These are phyloP conservation scores for Noctuana brunneofusca DNA, from an alignment of 2,888 invertebrate species.

Conservation along the genomic window DNA sequence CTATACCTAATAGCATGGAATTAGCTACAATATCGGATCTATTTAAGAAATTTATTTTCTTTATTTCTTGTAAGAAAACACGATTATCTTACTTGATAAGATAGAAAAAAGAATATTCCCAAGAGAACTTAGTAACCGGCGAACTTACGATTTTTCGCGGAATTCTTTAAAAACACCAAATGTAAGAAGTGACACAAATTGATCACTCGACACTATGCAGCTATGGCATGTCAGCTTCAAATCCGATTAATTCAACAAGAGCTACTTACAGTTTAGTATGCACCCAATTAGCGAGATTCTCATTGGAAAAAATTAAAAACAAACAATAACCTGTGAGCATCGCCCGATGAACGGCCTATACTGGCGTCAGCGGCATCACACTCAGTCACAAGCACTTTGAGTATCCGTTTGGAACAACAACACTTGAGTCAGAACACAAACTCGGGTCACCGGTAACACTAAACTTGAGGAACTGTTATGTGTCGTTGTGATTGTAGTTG, in stretches of 20 bases:
- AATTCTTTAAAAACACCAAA: background rate
- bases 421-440: constrained; percentile 79
- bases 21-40: background rate
- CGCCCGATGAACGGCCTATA: constrained; percentile 79
- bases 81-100: background rate
- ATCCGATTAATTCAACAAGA: constrained; percentile 8
- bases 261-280: constrained; percentile 15
- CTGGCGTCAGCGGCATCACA: constrained; percentile 76
- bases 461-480: constrained; percentile 77
- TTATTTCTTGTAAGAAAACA: background rate
- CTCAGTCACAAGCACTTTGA: constrained; percentile 80
- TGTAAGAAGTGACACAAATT: background rate
- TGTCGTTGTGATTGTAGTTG: constrained; percentile 50
- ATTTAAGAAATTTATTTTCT: background rate
- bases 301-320: constrained; percentile 47
- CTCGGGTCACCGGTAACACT: constrained; percentile 58
- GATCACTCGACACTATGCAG: background rate
- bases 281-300: constrained; percentile 49
- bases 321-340: constrained; percentile 76
- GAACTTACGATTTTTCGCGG: constrained; percentile 3
- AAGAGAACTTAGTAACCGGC: background rate
- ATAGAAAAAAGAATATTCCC: background rate
- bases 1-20: no score
- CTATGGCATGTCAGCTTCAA: background rate
- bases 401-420: constrained; percentile 65